These are phyloP conservation scores for Leptinotarsa texana DNA, from an alignment of 1,140 invertebrate species.

Conservation along the genomic window DNA sequence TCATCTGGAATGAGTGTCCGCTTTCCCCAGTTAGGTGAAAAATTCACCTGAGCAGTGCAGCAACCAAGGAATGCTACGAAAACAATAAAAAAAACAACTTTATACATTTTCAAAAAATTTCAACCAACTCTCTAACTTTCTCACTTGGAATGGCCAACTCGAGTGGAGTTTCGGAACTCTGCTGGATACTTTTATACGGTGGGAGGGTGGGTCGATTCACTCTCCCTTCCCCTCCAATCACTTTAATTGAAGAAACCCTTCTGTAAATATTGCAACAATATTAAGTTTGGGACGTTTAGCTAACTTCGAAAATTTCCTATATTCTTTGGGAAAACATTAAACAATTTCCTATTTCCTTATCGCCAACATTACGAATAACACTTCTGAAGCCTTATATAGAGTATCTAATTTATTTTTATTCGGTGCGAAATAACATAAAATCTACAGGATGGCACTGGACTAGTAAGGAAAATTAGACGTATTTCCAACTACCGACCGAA, in stretches of 20 bases:
- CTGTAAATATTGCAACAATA: constrained; percentile 34
- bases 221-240: constrained; percentile 30
- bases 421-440: no score
- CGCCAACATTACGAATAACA: no score
- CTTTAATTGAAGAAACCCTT: constrained; percentile 39
- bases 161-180: constrained; percentile 10
- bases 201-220: constrained; percentile 16
- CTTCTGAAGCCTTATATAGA: no score
- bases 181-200: constrained; percentile 18
- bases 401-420: no score
- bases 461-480: no score
- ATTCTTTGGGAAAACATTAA: neutral
- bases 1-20: constrained; percentile 36
- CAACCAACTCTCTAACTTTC: neutral
- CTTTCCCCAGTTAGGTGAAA: constrained; percentile 50
- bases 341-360: constrained; percentile 22
- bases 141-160: constrained; percentile 7
- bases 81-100: constrained; percentile 21
- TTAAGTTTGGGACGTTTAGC: constrained; percentile 24
- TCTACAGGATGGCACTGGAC: no score
- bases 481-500: no score
- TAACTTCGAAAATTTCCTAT: constrained; percentile 18
- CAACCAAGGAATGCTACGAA: constrained; percentile 32
- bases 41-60: constrained; percentile 48
- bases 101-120: constrained; percentile 16